A percentile compares a stretch with the other conserved stretches of the same genome.
These are phyloP conservation scores for Spondyliosoma cantharus DNA, from an alignment of 2,797 vertebrate species.

Conservation along the genomic window DNA sequence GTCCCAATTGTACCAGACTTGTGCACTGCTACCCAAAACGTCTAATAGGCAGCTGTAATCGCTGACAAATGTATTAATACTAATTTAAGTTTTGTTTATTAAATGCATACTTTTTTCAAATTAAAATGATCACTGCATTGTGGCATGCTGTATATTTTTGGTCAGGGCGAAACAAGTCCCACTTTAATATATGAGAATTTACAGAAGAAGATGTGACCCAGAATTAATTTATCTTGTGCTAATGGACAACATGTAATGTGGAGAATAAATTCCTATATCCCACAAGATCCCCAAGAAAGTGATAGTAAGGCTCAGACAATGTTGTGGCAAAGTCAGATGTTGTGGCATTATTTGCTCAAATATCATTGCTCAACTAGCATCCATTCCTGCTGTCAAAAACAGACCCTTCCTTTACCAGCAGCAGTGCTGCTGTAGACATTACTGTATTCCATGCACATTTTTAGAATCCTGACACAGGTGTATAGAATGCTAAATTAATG, in stretches of 20 bases:
- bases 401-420: background rate
- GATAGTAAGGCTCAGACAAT: background rate
- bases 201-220: too few species aligned
- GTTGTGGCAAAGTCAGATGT: background rate
- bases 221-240: background rate
- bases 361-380: constrained; percentile 1
- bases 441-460: background rate
- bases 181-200: too few species aligned
- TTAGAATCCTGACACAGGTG: constrained; percentile 12
- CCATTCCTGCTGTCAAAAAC: background rate
- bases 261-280: background rate
- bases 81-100: too few species aligned
- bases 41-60: too few species aligned
- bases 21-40: too few species aligned
- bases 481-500: constrained; percentile 26
- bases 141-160: too few species aligned
- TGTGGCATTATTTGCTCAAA: background rate
- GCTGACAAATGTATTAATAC: too few species aligned
- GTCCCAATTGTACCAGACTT: too few species aligned
- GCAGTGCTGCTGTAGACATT: background rate
- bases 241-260: background rate
- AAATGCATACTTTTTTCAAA: too few species aligned
- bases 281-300: background rate
- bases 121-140: too few species aligned
- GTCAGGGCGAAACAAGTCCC: too few species aligned